Evolutionary conservation across 2,797 vertebrate species (phyloP).

Genomic region (Choloepus didactylus): DNA sequence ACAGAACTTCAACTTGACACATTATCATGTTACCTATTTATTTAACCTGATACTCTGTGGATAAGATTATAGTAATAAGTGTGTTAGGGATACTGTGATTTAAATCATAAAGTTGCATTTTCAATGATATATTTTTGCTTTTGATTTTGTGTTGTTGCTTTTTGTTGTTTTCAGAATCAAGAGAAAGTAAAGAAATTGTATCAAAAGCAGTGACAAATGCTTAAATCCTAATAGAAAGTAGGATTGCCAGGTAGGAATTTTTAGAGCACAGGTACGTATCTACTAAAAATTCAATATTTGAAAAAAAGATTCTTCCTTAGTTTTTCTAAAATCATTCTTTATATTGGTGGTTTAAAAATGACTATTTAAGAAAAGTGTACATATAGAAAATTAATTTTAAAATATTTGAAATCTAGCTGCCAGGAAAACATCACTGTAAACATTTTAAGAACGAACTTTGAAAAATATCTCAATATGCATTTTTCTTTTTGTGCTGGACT

Average conservation of each 20-base stretch:
- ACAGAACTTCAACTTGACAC: neutral
- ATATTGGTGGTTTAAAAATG: neutral
- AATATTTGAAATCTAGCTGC: neutral
- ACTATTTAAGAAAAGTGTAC: neutral
- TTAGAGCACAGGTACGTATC: neutral
- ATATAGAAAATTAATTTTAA: neutral
- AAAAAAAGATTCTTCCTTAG: neutral
- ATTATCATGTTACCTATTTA: neutral
- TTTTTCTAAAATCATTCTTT: neutral
- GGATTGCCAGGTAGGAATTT: neutral
- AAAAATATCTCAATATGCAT: neutral
- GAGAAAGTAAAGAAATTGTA: neutral
- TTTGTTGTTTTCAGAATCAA: neutral
- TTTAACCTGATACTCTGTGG: neutral
- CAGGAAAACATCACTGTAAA: neutral
- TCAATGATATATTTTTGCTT: neutral
- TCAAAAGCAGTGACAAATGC: neutral
- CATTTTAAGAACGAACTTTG: neutral
- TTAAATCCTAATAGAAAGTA: neutral
- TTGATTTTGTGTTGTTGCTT: neutral
- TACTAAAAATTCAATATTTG: neutral
- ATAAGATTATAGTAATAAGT: neutral
- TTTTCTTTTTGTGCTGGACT: neutral
- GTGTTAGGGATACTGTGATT: neutral
- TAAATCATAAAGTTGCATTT: neutral